These are phyloP conservation scores for Acrobasis suavella DNA, from an alignment of 2,888 invertebrate genomes.

Conservation along the genomic window DNA sequence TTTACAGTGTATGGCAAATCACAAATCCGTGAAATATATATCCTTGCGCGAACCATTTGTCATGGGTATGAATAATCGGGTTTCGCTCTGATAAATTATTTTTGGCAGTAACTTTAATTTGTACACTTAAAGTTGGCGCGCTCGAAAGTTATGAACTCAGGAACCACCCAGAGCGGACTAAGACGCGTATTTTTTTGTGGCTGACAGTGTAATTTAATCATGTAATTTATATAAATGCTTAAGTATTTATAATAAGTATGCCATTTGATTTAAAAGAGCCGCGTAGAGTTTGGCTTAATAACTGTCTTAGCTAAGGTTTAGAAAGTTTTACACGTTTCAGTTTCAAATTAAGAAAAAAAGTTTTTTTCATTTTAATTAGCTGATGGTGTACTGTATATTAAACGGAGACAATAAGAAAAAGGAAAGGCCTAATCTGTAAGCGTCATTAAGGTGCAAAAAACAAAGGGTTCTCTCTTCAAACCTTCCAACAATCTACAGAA, in stretches of 20 bases:
- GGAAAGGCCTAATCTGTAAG: too few species aligned
- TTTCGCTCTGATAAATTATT: slow-evolving; percentile 62
- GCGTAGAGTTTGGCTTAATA: too few species aligned
- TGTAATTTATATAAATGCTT: slow-evolving; percentile 16
- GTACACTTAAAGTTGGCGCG: slow-evolving; percentile 39
- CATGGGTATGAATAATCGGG: slow-evolving; percentile 68
- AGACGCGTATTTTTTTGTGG: slow-evolving; percentile 26
- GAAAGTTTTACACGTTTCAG: too few species aligned
- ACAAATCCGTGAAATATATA: slow-evolving; percentile 71
- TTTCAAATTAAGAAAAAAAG: too few species aligned
- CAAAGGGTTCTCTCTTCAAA: too few species aligned
- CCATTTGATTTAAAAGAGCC: too few species aligned
- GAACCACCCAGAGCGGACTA: slow-evolving; percentile 45
- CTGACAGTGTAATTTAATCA: slow-evolving; percentile 27
- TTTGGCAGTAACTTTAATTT: slow-evolving; percentile 62
- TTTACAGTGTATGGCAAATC: slow-evolving; percentile 48
- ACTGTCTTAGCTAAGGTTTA: too few species aligned
- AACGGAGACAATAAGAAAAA: too few species aligned
- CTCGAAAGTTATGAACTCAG: slow-evolving; percentile 41
- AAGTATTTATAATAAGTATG: background rate
- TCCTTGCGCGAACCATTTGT: slow-evolving; percentile 58
- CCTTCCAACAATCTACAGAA: too few species aligned
- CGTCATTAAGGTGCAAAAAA: too few species aligned
- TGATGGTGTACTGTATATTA: too few species aligned
- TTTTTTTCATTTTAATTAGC: too few species aligned